phyloP scores from a whole-genome alignment of 2,797 vertebrate species.

The Ceyx erithaca region DNA sequence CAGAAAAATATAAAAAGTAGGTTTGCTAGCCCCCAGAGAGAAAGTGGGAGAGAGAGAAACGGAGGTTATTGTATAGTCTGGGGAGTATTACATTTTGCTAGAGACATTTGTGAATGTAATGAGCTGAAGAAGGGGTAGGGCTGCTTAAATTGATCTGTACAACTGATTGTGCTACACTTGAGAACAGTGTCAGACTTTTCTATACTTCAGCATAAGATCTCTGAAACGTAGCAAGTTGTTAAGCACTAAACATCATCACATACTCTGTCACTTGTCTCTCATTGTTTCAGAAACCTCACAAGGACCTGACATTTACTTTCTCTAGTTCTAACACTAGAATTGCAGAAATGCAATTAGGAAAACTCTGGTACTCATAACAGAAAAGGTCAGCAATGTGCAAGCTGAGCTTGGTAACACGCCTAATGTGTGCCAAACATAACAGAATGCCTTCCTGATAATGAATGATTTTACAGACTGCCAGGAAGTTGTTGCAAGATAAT shows the following conservation, averaged over 20 bases:
- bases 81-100: constrained; percentile 32
- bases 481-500: constrained; percentile 46
- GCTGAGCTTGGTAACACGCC: constrained; percentile 55
- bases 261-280: constrained; percentile 9
- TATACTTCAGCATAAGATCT: neutral
- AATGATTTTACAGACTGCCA: constrained; percentile 50
- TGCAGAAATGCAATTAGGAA: constrained; percentile 58
- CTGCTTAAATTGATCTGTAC: constrained; percentile 25
- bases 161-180: neutral
- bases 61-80: neutral
- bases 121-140: constrained; percentile 26
- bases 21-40: neutral
- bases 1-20: constrained; percentile 6
- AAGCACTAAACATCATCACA: constrained; percentile 25
- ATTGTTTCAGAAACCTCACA: constrained; percentile 3
- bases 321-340: constrained; percentile 29
- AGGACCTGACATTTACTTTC: constrained; percentile 53
- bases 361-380: constrained; percentile 25
- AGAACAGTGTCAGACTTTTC: constrained; percentile 14
- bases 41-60: neutral
- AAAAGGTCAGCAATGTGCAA: constrained; percentile 60
- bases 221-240: neutral
- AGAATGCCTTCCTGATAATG: constrained; percentile 47
- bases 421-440: constrained; percentile 57
- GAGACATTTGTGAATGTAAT: constrained; percentile 3